A percentile compares a stretch with the other conserved stretches of the same genome.
These are phyloP conservation scores for Philopedon plagiatum DNA, from an alignment of 2,888 invertebrate species.

Conservation along the genomic window DNA sequence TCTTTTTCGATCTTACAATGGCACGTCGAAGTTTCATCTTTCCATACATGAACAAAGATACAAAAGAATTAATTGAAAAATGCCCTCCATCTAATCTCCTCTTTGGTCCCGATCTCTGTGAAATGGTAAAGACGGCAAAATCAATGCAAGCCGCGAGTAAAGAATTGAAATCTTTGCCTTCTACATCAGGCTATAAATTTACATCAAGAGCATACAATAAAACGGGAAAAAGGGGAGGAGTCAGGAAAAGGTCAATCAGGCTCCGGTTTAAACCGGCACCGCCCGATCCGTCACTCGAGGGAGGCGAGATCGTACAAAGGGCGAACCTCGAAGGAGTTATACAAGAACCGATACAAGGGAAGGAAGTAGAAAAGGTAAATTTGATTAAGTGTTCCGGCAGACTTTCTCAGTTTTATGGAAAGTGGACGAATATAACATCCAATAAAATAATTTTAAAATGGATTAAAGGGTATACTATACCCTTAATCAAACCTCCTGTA, in stretches of 20 bases:
- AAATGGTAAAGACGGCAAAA: constrained; percentile 22
- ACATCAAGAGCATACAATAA: background rate
- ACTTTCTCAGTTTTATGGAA: background rate
- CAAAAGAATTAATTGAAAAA: constrained; percentile 29
- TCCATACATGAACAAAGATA: constrained; percentile 30
- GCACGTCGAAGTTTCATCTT: constrained; percentile 31
- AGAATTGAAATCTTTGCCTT: background rate
- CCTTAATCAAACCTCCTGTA: too few species aligned
- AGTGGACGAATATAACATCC: background rate
- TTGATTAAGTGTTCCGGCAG: background rate
- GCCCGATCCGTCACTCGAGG: constrained; percentile 1
- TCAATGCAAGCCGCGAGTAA: background rate
- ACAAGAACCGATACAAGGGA: background rate
- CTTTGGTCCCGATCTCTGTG: constrained; percentile 33
- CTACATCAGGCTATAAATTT: background rate
- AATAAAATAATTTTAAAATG: background rate
- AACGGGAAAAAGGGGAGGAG: background rate
- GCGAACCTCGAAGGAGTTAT: background rate
- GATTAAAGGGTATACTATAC: background rate
- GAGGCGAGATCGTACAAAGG: background rate
- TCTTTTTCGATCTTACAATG: constrained; percentile 28
- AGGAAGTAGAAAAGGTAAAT: constrained; percentile 19
- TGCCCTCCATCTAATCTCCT: constrained; percentile 24
- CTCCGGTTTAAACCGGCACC: background rate
- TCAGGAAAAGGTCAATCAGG: background rate